Conservation (phyloP, 2,113 vertebrate species). For the Petrocephalus microphthalmus region DNA sequence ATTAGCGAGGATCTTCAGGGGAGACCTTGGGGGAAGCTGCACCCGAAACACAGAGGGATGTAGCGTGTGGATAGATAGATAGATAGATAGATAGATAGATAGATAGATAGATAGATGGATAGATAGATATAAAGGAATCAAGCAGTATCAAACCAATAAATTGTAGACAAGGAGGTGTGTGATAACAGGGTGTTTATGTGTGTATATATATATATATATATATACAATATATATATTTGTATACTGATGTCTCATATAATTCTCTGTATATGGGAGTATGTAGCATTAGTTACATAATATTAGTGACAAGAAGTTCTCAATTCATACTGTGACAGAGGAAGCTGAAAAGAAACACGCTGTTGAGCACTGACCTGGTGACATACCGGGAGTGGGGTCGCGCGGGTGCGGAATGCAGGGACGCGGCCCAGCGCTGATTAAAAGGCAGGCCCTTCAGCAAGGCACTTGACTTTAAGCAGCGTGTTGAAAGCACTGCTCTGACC, state of each 20-base stretch:
- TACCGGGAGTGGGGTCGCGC: background rate
- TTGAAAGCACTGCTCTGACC: background rate
- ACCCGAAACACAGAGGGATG: background rate
- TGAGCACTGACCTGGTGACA: background rate
- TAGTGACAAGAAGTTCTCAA: background rate
- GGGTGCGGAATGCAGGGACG: background rate
- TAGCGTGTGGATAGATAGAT: too few species aligned
- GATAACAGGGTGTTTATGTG: background rate
- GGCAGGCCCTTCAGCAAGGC: background rate
- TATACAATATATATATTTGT: background rate
- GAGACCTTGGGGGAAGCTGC: background rate
- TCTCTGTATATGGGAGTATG: background rate
- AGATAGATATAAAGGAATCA: background rate
- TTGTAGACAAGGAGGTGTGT: background rate
- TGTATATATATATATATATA: too few species aligned
- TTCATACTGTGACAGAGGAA: background rate
- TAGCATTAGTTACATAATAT: background rate
- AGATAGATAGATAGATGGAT: background rate
- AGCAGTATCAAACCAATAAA: background rate
- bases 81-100: background rate
- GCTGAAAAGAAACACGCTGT: background rate
- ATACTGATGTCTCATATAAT: background rate
- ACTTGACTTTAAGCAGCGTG: background rate
- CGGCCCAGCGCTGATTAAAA: background rate
- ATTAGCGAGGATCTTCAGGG: background rate